Conservation (phyloP, 2,113 vertebrate genomes). For the Gallinago media region DNA sequence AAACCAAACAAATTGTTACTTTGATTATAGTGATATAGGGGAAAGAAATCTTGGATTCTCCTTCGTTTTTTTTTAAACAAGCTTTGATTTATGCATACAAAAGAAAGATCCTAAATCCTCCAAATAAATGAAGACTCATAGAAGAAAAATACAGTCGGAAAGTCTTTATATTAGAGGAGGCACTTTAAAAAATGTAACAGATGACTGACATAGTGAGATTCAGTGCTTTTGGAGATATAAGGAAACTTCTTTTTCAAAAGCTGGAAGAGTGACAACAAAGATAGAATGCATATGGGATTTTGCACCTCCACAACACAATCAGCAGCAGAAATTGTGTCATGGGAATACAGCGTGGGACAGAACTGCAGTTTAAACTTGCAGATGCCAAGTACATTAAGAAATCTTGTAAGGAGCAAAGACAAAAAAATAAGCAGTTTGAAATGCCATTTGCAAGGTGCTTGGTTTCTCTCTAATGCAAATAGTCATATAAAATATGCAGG, state of each 20-base stretch:
- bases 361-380: not conserved
- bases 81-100: not conserved
- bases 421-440: constrained; percentile 12
- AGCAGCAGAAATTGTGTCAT: not conserved
- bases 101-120: not conserved
- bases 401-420: not conserved
- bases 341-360: not conserved
- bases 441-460: constrained; percentile 55
- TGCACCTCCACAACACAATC: not conserved
- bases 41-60: not conserved
- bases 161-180: not conserved
- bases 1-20: not conserved
- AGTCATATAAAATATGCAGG: constrained; percentile 63
- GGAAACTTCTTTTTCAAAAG: not conserved
- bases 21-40: not conserved
- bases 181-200: not conserved
- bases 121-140: not conserved
- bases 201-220: not conserved
- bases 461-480: constrained; percentile 59
- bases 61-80: not conserved
- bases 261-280: not conserved
- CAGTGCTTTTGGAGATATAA: not conserved
- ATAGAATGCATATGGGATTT: not conserved
- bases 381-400: not conserved
- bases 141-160: not conserved